A percentile compares a stretch with the other conserved stretches of the same genome.
These are phyloP conservation scores for Protosalanx chinensis DNA, from an alignment of 2,797 vertebrate species.

Conservation along the genomic window DNA sequence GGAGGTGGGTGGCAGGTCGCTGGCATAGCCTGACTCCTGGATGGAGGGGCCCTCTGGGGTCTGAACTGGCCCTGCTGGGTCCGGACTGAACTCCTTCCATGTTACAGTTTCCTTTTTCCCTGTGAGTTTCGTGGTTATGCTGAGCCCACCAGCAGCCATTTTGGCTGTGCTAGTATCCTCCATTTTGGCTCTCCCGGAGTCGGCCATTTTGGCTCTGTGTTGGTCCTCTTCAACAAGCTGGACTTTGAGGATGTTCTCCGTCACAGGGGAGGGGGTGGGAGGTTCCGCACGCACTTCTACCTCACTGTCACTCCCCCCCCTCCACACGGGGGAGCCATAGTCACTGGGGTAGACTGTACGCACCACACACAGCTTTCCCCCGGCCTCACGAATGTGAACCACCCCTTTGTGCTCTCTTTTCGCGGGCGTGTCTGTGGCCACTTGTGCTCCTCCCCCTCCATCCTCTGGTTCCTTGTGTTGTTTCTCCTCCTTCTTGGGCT, in stretches of 20 bases:
- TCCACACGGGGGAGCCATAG: constrained; percentile 69
- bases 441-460: not conserved
- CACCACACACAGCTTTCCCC: constrained; percentile 75
- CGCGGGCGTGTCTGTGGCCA: constrained; percentile 12
- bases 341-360: constrained; percentile 75
- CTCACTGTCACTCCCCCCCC: constrained; percentile 29
- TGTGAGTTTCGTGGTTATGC: not conserved
- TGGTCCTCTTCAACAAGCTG: constrained; percentile 42
- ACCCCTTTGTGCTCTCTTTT: constrained; percentile 65
- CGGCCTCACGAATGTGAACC: constrained; percentile 75
- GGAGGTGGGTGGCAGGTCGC: constrained; percentile 74
- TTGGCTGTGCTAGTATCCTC: not conserved
- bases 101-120: constrained; percentile 23
- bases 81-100: constrained; percentile 45
- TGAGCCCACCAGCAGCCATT: not conserved
- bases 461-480: constrained; percentile 8
- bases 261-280: constrained; percentile 38
- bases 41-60: constrained; percentile 38
- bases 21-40: constrained; percentile 71
- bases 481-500: constrained; percentile 47
- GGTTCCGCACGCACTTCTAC: constrained; percentile 57
- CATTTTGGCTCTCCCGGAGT: constrained; percentile 2
- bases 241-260: constrained; percentile 60
- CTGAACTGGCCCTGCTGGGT: constrained; percentile 29
- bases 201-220: not conserved